Evolutionary conservation across 2,888 invertebrate genomes (phyloP), one percentile per base, ranked within the genome.

Genomic region (Orthonevra nobilis): DNA sequence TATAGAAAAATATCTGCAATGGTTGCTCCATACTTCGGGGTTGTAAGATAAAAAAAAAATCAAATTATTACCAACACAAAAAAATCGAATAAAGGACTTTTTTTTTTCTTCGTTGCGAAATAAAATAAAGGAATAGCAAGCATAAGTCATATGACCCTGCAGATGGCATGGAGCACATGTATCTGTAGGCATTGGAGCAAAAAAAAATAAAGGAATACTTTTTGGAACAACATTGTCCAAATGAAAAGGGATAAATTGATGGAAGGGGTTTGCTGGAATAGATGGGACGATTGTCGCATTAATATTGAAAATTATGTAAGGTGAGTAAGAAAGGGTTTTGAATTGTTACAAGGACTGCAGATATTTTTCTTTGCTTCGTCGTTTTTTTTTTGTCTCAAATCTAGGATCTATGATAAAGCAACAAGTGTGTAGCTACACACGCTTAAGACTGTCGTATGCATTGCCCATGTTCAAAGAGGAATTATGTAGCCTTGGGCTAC

Each of bases 11-110:
- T 36, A 46, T 46, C 58, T 38, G 38, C 48, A 26, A 26, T 46
- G 44, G 12, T 40, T 36, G 38, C 34, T 30, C 46, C 3, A 5
- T 10, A 17, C 17, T 28, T 10, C 28, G 10, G 20, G 19, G 44
- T 12, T 34, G 30, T 17, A 4, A 42, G 36, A 60, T 10, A 23
- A 20, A 20, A 7, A 4, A 20, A 40, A 7, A 38, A 38, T 7
- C 12, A 61, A 46, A 54, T 54, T 54, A 73, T 36, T 60, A 69
- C 48, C 26, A 56, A 54, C 17, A 40, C 17, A 46, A 54, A 46
- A 54, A 63, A 69, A 69, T 63, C 63, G 69, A 75, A 75, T 75
- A 75, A 75, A 54, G 26, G 42, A 48, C 38, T 23, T 20, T 19
- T 34, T 52, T 17, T 14, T 26, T 32, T 52, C 20, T 2, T n/a